Percentiles rank a stretch among this genome's conserved stretches.
Evolutionary conservation across 2,888 invertebrate species (phyloP).

Genomic region (Troides helena): DNA sequence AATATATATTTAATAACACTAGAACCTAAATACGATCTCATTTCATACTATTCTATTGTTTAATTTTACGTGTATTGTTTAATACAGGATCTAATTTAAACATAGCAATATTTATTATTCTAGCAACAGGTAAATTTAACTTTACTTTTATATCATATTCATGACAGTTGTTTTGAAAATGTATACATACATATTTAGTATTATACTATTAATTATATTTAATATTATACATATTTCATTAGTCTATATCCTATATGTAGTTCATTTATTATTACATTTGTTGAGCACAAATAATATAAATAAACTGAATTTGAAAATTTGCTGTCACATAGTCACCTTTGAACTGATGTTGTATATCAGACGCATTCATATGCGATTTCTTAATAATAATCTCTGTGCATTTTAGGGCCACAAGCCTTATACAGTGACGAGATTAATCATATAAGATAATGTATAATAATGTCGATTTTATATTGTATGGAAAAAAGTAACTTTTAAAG

Average conservation of each 20-base stretch:
- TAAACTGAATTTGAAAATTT: background rate
- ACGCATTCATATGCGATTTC: slow-evolving; percentile 7
- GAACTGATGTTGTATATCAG: slow-evolving; percentile 2
- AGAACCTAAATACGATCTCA: background rate
- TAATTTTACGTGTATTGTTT: background rate
- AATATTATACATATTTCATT: too few relatives aligned
- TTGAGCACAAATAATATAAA: background rate
- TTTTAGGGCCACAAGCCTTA: background rate
- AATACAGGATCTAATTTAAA: background rate
- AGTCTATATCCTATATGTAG: too few relatives aligned
- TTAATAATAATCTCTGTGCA: background rate
- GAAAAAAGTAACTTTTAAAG: too few relatives aligned
- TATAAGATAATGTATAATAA: too few relatives aligned
- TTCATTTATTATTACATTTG: background rate
- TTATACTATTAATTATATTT: too few relatives aligned
- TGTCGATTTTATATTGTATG: too few relatives aligned
- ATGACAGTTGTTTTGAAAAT: too few relatives aligned
- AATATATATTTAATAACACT: background rate
- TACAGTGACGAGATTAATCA: too few relatives aligned
- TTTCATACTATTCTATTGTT: background rate
- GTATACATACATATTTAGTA: too few relatives aligned
- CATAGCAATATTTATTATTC: background rate
- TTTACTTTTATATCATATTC: too few relatives aligned
- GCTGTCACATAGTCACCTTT: slow-evolving; percentile 2
- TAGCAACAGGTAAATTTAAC: background rate